Evolutionary conservation across 2,113 vertebrate genomes (phyloP).

Genomic region (Pygoscelis adeliae): DNA sequence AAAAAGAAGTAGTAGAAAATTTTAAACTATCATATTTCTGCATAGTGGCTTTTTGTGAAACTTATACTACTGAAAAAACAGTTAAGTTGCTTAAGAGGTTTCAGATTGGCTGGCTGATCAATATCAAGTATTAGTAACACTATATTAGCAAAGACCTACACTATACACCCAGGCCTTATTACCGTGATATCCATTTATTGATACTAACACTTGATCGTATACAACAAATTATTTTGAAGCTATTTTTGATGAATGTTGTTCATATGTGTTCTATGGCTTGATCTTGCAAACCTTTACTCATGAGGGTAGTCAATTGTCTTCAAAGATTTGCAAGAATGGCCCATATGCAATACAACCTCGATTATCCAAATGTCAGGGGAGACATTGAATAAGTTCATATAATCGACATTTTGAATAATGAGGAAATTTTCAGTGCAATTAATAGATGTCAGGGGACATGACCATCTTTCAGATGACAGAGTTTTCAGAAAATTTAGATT

Average conservation of each 20-base stretch:
- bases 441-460: slow-evolving; percentile 55
- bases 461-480: slow-evolving; percentile 12
- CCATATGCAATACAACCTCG: slow-evolving; percentile 32
- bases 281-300: slow-evolving; percentile 23
- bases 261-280: background rate
- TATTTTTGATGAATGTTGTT: slow-evolving; percentile 15
- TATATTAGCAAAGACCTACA: background rate
- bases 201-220: slow-evolving; percentile 9
- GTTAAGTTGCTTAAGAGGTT: background rate
- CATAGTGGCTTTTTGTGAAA: background rate
- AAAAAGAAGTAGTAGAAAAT: background rate
- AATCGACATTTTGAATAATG: slow-evolving; percentile 53
- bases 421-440: slow-evolving; percentile 52
- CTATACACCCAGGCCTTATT: background rate
- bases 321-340: slow-evolving; percentile 35
- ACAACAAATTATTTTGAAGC: slow-evolving; percentile 17
- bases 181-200: background rate
- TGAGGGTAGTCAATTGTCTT: slow-evolving; percentile 32
- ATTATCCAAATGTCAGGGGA: slow-evolving; percentile 53
- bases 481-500: slow-evolving; percentile 49
- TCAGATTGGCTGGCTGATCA: background rate
- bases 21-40: background rate
- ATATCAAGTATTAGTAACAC: slow-evolving; percentile 10
- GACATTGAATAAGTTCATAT: slow-evolving; percentile 36
- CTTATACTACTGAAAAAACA: background rate